Evolutionary conservation across 2,888 invertebrate species (phyloP).

Genomic region (Ceriagrion tenellum): DNA sequence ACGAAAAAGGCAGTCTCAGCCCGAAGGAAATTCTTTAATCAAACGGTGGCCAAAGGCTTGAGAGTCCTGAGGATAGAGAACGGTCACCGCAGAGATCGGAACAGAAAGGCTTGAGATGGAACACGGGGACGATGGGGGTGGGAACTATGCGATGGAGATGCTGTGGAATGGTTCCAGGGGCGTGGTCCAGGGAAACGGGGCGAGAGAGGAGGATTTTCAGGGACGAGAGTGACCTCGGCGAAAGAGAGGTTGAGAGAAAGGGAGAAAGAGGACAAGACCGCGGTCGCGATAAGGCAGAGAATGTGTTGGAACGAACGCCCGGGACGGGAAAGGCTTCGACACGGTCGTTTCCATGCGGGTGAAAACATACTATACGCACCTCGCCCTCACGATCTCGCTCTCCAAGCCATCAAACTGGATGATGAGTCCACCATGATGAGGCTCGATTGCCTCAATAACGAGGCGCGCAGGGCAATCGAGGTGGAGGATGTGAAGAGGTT

Average conservation of each 20-base stretch:
- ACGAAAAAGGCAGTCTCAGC: too few relatives aligned
- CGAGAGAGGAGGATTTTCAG: background rate
- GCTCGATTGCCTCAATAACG: conserved; percentile 1
- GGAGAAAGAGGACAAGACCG: background rate
- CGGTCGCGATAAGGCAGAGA: background rate
- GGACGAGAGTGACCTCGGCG: background rate
- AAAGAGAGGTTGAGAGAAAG: background rate
- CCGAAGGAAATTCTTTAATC: too few relatives aligned
- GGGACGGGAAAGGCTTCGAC: too few relatives aligned
- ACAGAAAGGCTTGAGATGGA: too few relatives aligned
- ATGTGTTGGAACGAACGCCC: background rate
- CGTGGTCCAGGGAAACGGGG: background rate
- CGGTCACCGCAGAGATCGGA: too few relatives aligned
- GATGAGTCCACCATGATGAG: background rate
- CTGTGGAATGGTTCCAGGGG: too few relatives aligned
- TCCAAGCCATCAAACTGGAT: background rate
- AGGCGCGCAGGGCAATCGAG: background rate
- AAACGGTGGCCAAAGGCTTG: too few relatives aligned
- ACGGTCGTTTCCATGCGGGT: background rate
- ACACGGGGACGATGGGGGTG: too few relatives aligned
- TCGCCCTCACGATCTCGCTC: background rate
- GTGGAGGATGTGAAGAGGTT: too few relatives aligned
- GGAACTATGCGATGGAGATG: too few relatives aligned
- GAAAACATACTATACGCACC: background rate
- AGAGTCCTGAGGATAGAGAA: too few relatives aligned